Evolutionary conservation across 1,140 invertebrate species (phyloP).

Genomic region (Panagrolaimus sp.): DNA sequence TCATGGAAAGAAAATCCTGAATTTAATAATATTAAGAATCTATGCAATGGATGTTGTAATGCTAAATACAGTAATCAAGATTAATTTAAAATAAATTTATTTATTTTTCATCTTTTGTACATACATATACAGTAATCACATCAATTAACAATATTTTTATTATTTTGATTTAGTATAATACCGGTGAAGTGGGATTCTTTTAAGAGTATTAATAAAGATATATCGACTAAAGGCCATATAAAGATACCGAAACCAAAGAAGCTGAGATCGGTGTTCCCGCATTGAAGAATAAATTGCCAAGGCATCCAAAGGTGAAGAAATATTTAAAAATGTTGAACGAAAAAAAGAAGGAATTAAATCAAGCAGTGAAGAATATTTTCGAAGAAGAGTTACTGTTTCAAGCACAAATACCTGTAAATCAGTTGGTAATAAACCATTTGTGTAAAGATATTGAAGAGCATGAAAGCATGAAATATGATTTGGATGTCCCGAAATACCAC

Average conservation of each 20-base stretch:
- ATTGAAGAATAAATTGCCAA: slow-evolving; percentile 68
- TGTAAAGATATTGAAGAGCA: slow-evolving; percentile 42
- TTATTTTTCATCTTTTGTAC: too few species aligned
- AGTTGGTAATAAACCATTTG: slow-evolving; percentile 36
- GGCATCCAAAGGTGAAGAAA: slow-evolving; percentile 38
- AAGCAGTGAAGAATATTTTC: slow-evolving; percentile 70
- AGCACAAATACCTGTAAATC: slow-evolving; percentile 45
- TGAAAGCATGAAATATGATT: slow-evolving; percentile 72
- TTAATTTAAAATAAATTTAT: too few species aligned
- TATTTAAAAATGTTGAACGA: slow-evolving; percentile 32
- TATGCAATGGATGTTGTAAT: background rate
- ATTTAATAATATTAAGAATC: slow-evolving; percentile 3
- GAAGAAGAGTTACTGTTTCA: slow-evolving; percentile 60
- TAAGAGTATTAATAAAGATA: background rate
- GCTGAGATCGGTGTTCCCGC: slow-evolving; percentile 76
- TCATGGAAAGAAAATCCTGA: slow-evolving; percentile 41
- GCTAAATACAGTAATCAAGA: background rate
- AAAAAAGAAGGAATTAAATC: slow-evolving; percentile 52
- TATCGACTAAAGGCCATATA: slow-evolving; percentile 82
- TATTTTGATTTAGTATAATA: slow-evolving; percentile 3
- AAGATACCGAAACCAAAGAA: slow-evolving; percentile 83
- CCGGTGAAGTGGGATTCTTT: background rate
- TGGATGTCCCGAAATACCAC: slow-evolving; percentile 78
- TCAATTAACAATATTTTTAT: too few species aligned
- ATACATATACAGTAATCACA: too few species aligned